Evolutionary conservation across 2,797 vertebrate species (phyloP).

Genomic region (Dallia pectoralis): DNA sequence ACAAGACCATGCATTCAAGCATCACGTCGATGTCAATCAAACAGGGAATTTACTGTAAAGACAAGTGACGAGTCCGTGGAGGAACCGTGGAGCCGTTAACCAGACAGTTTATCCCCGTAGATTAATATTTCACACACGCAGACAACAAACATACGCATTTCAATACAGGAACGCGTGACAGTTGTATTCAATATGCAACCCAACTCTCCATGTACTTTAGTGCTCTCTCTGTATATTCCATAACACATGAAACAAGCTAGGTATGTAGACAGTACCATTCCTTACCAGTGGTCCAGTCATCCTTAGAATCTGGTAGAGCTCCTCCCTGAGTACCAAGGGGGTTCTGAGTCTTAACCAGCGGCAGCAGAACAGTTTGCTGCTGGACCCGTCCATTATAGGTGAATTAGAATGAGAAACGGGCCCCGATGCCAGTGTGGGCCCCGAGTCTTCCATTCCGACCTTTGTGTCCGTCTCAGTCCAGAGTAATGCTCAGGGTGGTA

Average conservation of each 20-base stretch:
- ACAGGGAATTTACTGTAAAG: neutral
- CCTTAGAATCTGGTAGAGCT: slow-evolving; percentile 70
- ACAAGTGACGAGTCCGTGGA: neutral
- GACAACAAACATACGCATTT: neutral
- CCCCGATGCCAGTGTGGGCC: slow-evolving; percentile 8
- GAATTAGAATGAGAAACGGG: neutral
- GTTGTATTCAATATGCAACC: neutral
- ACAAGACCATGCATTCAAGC: slow-evolving; percentile 18
- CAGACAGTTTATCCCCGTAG: neutral
- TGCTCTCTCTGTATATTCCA: neutral
- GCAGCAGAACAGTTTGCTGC: slow-evolving; percentile 63
- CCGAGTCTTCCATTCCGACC: neutral
- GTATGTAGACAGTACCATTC: slow-evolving; percentile 3
- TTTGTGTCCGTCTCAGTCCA: slow-evolving; percentile 3
- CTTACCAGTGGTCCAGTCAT: slow-evolving; percentile 78
- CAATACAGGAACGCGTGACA: neutral
- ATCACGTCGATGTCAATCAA: slow-evolving; percentile 2
- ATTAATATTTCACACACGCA: neutral
- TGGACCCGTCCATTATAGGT: slow-evolving; percentile 47
- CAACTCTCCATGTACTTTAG: neutral
- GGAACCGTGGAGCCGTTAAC: neutral
- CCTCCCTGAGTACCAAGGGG: slow-evolving; percentile 63
- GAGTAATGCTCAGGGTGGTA: neutral
- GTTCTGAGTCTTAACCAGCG: slow-evolving; percentile 49
- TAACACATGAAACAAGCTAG: neutral